phyloP scores from a whole-genome alignment of 2,113 vertebrate genomes.

The Crotalus helleri region DNA sequence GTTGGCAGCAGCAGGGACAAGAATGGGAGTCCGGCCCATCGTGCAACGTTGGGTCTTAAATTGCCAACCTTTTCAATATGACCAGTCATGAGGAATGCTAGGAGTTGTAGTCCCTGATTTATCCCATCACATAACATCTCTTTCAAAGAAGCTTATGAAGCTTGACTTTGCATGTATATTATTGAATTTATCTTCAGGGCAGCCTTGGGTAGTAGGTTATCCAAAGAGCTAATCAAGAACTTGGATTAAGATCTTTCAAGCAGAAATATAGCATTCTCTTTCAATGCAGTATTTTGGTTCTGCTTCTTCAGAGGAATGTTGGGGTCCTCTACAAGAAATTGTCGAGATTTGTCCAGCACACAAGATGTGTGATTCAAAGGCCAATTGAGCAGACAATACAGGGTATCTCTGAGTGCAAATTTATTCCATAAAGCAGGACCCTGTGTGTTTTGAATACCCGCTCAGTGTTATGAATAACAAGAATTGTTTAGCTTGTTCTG shows the following conservation, averaged over 20 bases:
- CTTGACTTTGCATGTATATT: background rate
- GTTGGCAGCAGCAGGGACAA: background rate
- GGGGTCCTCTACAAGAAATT: constrained; percentile 55
- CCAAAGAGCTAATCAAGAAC: background rate
- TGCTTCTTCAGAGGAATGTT: constrained; percentile 53
- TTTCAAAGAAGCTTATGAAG: background rate
- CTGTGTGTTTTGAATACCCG: constrained; percentile 80
- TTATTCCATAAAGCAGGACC: constrained; percentile 76
- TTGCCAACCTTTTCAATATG: background rate
- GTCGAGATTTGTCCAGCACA: constrained; percentile 51
- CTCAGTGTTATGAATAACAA: constrained; percentile 93
- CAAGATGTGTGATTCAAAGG: constrained; percentile 70
- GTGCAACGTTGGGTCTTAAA: too few species aligned
- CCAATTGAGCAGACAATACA: constrained; percentile 61
- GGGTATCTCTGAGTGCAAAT: constrained; percentile 72
- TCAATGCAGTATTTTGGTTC: background rate
- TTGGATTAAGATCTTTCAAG: background rate
- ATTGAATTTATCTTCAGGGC: background rate
- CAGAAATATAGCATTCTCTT: background rate
- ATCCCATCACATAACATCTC: background rate
- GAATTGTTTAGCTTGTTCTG: constrained; percentile 88
- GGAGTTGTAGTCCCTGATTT: background rate
- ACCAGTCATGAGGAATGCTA: background rate
- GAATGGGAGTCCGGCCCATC: background rate
- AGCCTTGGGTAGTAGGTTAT: background rate